These are phyloP conservation scores for Ramphastos sulfuratus DNA, from an alignment of 2,113 vertebrate genomes.

Conservation along the genomic window DNA sequence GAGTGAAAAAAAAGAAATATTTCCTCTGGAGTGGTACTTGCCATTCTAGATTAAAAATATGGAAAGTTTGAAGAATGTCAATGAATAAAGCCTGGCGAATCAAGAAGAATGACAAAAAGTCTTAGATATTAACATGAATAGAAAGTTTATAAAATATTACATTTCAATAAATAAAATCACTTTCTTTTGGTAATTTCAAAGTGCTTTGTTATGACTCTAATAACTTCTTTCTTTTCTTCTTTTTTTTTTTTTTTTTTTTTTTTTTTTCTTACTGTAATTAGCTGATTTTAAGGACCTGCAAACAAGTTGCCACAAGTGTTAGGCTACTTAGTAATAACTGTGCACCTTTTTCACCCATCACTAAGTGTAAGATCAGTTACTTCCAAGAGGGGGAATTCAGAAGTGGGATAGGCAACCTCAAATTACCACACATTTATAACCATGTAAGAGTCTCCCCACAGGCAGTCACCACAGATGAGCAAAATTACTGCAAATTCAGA, in stretches of 20 bases:
- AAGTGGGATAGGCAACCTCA: slow-evolving; percentile 70
- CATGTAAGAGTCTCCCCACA: slow-evolving; percentile 60
- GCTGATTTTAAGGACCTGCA: slow-evolving; percentile 15
- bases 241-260: background rate
- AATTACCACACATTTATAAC: slow-evolving; percentile 63
- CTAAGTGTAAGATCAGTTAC: slow-evolving; percentile 58
- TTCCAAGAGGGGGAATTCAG: slow-evolving; percentile 67
- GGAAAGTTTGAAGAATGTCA: background rate
- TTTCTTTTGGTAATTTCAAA: slow-evolving; percentile 31
- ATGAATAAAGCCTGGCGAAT: background rate
- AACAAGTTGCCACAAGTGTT: slow-evolving; percentile 61
- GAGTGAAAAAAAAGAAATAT: background rate
- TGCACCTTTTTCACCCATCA: slow-evolving; percentile 39
- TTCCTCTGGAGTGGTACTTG: background rate
- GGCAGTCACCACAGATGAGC: slow-evolving; percentile 62
- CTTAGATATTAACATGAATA: background rate
- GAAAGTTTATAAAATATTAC: background rate
- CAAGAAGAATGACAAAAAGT: background rate
- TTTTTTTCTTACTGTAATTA: slow-evolving; percentile 6
- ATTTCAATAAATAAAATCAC: slow-evolving; percentile 20
- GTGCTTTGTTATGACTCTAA: slow-evolving; percentile 38
- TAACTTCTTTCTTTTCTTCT: background rate
- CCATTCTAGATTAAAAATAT: background rate
- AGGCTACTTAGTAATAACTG: slow-evolving; percentile 53
- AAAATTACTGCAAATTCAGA: slow-evolving; percentile 59